Evolutionary conservation across 2,113 vertebrate species (phyloP), one percentile per base, ranked within the genome.

Genomic region (Pseudolaguvia tuberculata): DNA sequence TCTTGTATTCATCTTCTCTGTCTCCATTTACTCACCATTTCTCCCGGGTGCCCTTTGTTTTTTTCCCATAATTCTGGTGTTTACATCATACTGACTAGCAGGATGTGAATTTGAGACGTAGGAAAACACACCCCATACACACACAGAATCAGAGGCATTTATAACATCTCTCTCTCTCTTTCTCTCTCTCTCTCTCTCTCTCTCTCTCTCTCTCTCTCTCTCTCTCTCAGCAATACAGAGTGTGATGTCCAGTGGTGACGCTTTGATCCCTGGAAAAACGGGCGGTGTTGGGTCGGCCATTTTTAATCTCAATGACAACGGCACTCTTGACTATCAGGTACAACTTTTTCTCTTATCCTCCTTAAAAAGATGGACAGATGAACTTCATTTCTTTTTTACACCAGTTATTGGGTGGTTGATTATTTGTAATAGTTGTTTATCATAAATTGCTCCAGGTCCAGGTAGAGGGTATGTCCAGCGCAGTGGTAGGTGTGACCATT

Each of bases 311-410:
- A 92, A 96, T 0, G 91, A 93, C 76, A 99, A 98, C 1, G 96
- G 96, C 75, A 97, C 94, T 0, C 84, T 98, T 77, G 91, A 95
- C 73, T 98, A 95, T 83, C 93, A 95, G 92, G 96, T 97, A 87
- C 25, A 12, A 61, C n/a, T 12, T 7, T 42, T 9, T 42, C 9
- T 42, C 39, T 35, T 35, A 42, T 42, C 31, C n/a, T 23, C 25
- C 20, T 57, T 39, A 20, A 45, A 3, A 18, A 56, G 31, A 11
- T 18, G 2, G 48, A 52, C 42, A 12, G 25, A 21, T 3, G 15
- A 56, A 45, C 23, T 12, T 17, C 20, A 12, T 47, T 23, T 5
- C 35, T 23, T 31, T 27, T 35, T 31, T 12, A 12, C n/a, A 20
- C n/a, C 21, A 42, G 18, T n/a, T 23, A 50, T 29, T 2, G 27